A percentile compares a stretch with the other conserved stretches of the same genome.
Conservation (phyloP, 2,888 invertebrate species). For the Morpho helenor region DNA sequence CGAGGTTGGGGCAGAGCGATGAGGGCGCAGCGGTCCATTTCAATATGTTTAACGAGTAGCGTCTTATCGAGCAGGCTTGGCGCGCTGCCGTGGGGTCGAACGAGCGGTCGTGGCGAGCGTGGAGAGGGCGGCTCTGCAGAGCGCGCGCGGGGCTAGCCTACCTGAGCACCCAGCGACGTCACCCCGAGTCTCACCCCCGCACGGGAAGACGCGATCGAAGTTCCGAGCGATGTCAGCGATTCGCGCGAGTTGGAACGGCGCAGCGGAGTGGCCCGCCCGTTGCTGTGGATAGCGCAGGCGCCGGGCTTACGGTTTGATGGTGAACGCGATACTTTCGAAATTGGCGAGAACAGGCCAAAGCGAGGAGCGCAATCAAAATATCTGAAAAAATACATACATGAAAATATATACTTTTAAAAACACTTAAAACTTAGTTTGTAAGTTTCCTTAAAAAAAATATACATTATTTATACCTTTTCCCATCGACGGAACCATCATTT, state of each 20-base stretch:
- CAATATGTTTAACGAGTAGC: slow-evolving; percentile 63
- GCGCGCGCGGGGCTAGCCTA: slow-evolving; percentile 80
- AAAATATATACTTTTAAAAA: not conserved
- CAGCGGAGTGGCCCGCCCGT: slow-evolving; percentile 80
- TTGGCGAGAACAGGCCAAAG: slow-evolving; percentile 95
- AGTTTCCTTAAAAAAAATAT: not conserved
- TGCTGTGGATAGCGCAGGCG: slow-evolving; percentile 81
- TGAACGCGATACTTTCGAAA: slow-evolving; percentile 92
- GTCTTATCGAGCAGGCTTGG: slow-evolving; percentile 68
- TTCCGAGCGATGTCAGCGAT: slow-evolving; percentile 85
- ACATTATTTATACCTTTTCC: slow-evolving; percentile 83
- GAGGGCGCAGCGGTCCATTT: slow-evolving; percentile 66
- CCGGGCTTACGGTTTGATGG: slow-evolving; percentile 85
- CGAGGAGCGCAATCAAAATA: slow-evolving; percentile 96
- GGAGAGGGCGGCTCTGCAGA: slow-evolving; percentile 62
- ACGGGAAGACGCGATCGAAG: slow-evolving; percentile 80
- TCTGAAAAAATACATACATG: slow-evolving; percentile 69
- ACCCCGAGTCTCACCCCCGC: slow-evolving; percentile 87
- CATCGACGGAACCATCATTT: slow-evolving; percentile 96
- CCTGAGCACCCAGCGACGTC: slow-evolving; percentile 83
- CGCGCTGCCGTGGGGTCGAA: slow-evolving; percentile 53
- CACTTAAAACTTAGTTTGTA: not conserved
- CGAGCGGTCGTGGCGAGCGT: slow-evolving; percentile 45
- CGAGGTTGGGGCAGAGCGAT: slow-evolving; percentile 68
- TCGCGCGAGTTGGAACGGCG: slow-evolving; percentile 90